Evolutionary conservation across 2,797 vertebrate species (phyloP), one percentile per base, ranked within the genome.

Genomic region (Meriones psammophilus): DNA sequence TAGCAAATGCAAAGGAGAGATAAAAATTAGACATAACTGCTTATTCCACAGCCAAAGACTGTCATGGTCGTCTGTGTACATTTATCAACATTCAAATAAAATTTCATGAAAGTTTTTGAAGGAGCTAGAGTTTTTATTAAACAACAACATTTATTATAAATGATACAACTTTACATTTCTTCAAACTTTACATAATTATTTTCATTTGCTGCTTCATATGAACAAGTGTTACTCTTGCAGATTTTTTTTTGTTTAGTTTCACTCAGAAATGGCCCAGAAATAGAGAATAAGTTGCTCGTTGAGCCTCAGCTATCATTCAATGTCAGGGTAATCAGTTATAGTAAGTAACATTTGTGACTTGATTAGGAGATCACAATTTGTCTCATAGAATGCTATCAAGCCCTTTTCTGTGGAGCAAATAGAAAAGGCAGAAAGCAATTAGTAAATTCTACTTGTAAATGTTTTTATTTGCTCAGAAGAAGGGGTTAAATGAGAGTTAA

Each of bases 271-370:
- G 36, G 5, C 28, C 79, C 30, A 88, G 36, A 68, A 84, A 93
- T 50, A 56, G 2, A 22, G 42, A 5, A 42, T n/a, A 60, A 77
- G 12, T 33, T 30, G 58, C 1, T 69, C 39, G 68, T 79, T 88
- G n/a, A 18, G 12, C n/a, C 10, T 68, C 12, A 90, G 8, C 5
- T 87, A 84, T 58, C 54, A 83, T 78, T 90, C 36, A 39, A 73
- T 15, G 79, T 58, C 79, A 68, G 20, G 39, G 26, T 5, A 77
- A 3, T 90, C 46, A 68, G 26, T 84, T 86, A 8, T 83, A 60
- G 18, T 50, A 94, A 89, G 60, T 89, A 79, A 91, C 88, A 96
- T 86, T 88, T 84, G 58, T 83, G 64, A 30, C 58, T 77, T 28
- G 58, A 73, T 96, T 79, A 22, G 78, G 62, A 73, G 30, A 58